Evolutionary conservation across 2,113 vertebrate species (phyloP), one percentile per base, ranked within the genome.

Genomic region (human): DNA sequence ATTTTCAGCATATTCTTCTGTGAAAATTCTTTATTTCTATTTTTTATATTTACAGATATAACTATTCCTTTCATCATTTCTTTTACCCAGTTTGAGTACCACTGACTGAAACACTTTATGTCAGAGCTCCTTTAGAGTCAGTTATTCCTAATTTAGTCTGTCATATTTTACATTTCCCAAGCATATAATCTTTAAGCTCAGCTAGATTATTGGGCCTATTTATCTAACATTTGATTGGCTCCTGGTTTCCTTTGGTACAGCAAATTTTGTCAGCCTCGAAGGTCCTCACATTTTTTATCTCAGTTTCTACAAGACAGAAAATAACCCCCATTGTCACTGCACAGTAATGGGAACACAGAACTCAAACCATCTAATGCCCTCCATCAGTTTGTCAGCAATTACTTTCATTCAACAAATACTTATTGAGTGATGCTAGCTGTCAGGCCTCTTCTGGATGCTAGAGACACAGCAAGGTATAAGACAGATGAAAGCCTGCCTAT

Each of bases 401-500:
- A 17, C 27, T 76, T 64, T 12, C 5, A 32, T 17, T 52, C 27
- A 32, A 64, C 61, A 64, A 30, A 14, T 6, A 32, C 61, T 64
- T 64, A 32, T 6, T 30, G 25, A 64, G 13, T 14, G 43, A 38
- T 17, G 35, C 6, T 11, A 35, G 61, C 61, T 64, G 61, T 17
- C 87, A 27, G 6, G 14, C 14, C 32, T n/a, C 27, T 38, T 75
- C 30, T 75, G 32, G 55, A 76, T 57, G 8, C 38, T 70, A 20
- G 13, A 93, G n/a, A 43, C 9, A 79, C 1, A 57, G 6, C 18
- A 86, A 43, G 8, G 13, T 32, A 64, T 64, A 18, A 79, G 17
- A 43, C 9, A 23, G 20, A 23, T 95, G 99, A 64, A 68, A 6
- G 18, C 50, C 14, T 40, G 40, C 6, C 6, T 57, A 68, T 30